phyloP scores from a whole-genome alignment of 30 jellyfish, hydroid and myxozoan genomes.

The Nemopilema nomurai region DNA sequence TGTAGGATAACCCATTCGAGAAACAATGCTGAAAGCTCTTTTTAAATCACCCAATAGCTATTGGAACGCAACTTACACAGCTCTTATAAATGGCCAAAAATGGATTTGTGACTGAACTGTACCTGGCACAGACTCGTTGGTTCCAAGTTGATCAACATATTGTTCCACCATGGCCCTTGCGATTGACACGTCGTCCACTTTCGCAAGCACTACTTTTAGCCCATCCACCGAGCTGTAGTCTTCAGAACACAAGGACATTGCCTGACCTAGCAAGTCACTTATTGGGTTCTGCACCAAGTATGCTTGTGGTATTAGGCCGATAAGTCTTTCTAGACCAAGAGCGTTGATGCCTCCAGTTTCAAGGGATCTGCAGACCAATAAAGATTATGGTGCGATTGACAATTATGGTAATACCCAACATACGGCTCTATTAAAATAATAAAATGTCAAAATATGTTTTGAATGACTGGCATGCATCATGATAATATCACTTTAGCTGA shows the following conservation, averaged over 20 bases:
- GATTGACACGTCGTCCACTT: slow-evolving; percentile 70
- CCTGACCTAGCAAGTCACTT: slow-evolving; percentile 39
- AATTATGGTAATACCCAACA: neutral
- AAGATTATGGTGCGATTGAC: too few relatives aligned
- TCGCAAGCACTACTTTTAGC: slow-evolving; percentile 30
- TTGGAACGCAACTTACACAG: too few relatives aligned
- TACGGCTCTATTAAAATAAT: neutral
- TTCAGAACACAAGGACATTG: slow-evolving; percentile 37
- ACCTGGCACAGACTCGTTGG: neutral
- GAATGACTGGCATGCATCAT: too few relatives aligned
- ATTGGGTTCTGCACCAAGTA: slow-evolving; percentile 13
- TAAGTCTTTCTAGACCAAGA: slow-evolving; percentile 32
- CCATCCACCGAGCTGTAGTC: slow-evolving; percentile 46
- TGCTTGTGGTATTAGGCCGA: neutral
- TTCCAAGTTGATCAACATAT: slow-evolving; percentile 57
- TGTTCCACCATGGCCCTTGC: slow-evolving; percentile 76
- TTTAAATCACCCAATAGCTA: too few relatives aligned
- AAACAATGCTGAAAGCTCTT: too few relatives aligned
- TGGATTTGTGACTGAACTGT: neutral
- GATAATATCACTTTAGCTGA: too few relatives aligned
- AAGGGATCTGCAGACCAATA: slow-evolving; percentile 21
- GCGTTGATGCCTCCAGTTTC: slow-evolving; percentile 52
- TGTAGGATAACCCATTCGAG: too few relatives aligned
- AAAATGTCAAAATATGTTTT: too few relatives aligned
- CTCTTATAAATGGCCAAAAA: too few relatives aligned